Percentiles rank a stretch among this genome's conserved stretches.
These are phyloP conservation scores for Callopanchax toddi DNA, from an alignment of 2,113 vertebrate genomes.

Conservation along the genomic window DNA sequence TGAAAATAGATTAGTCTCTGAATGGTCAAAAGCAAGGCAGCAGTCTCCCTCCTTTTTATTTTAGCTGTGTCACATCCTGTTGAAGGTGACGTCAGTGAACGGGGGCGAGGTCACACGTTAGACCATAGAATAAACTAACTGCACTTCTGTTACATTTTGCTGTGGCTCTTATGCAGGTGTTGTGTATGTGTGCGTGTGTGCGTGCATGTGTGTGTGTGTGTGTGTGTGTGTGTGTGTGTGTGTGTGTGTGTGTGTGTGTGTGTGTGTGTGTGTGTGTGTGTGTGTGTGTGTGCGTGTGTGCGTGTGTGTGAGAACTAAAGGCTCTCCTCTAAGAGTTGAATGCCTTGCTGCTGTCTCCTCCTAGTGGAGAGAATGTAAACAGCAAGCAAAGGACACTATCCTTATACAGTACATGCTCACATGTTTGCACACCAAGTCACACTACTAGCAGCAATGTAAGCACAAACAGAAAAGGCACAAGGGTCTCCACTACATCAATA, in stretches of 20 bases:
- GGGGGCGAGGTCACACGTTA: constrained; percentile 15
- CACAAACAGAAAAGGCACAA: constrained; percentile 57
- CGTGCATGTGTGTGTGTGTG: constrained; percentile 15
- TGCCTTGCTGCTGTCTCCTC: constrained; percentile 61
- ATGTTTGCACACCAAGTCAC: constrained; percentile 11
- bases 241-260: constrained; percentile 38
- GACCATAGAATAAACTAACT: constrained; percentile 51
- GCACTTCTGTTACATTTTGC: constrained; percentile 75
- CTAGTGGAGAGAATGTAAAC: constrained; percentile 70
- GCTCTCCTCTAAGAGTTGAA: constrained; percentile 48
- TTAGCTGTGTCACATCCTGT: constrained; percentile 45
- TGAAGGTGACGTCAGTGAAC: constrained; percentile 13
- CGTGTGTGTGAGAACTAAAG: constrained; percentile 31
- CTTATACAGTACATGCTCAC: constrained; percentile 31
- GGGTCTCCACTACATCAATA: constrained; percentile 19
- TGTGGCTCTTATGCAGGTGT: constrained; percentile 72
- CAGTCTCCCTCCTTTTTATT: constrained; percentile 3
- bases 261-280: constrained; percentile 13
- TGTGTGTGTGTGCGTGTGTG: constrained; percentile 25
- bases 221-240: constrained; percentile 18
- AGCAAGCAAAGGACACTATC: constrained; percentile 22
- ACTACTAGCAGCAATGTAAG: constrained; percentile 47
- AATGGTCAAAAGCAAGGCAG: constrained; percentile 25
- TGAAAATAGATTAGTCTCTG: constrained; percentile 11
- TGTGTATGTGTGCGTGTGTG: constrained; percentile 43